Conservation (phyloP, 2,797 vertebrate genomes). For the Allobates femoralis region DNA sequence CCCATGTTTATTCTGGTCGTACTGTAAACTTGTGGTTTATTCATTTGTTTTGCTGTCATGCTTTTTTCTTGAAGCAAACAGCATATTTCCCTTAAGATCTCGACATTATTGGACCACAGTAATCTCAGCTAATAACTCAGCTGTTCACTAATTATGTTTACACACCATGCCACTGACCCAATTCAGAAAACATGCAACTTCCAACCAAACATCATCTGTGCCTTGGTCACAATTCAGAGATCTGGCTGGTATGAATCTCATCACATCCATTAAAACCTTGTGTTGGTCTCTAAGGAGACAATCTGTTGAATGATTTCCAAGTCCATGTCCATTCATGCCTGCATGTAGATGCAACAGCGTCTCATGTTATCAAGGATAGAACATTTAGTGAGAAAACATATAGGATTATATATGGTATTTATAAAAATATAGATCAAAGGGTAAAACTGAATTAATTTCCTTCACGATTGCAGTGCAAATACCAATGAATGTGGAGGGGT, state of each 20-base stretch:
- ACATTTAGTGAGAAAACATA: no score
- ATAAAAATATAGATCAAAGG: no score
- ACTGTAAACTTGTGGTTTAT: background rate
- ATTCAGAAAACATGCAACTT: background rate
- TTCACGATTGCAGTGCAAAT: no score
- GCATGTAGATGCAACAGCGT: background rate
- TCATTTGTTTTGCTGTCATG: background rate
- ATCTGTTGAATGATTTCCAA: no score
- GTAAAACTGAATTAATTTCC: no score
- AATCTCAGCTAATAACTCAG: background rate
- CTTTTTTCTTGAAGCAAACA: background rate
- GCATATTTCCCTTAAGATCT: conserved; percentile 1
- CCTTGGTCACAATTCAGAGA: background rate
- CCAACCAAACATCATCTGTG: background rate
- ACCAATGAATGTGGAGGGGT: no score
- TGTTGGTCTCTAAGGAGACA: no score
- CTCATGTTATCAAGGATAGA: background rate
- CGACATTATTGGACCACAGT: background rate
- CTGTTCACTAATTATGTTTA: conserved; percentile 1
- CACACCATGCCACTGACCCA: background rate
- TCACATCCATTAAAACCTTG: background rate
- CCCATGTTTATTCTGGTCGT: background rate
- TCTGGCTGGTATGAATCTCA: background rate
- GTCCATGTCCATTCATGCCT: background rate
- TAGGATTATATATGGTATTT: no score